Conservation (phyloP, 2,888 invertebrate species). For the Scaptomyza reducta region DNA sequence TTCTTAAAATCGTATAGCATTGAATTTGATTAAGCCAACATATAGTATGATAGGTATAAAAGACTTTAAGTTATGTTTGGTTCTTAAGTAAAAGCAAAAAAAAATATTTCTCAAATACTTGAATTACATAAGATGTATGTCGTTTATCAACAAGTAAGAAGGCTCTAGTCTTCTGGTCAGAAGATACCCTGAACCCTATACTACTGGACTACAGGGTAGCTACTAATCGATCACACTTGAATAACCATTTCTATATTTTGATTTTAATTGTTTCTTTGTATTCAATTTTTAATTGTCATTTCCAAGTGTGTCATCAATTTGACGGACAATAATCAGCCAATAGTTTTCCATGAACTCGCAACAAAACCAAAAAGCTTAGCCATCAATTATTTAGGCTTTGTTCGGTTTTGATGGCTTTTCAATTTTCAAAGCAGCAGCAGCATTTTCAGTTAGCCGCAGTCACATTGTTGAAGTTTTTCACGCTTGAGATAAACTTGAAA, state of each 20-base stretch:
- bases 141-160: too few relatives aligned
- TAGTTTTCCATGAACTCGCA: slow-evolving; percentile 38
- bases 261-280: not conserved
- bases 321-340: slow-evolving; percentile 18
- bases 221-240: not conserved
- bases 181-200: too few relatives aligned
- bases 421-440: slow-evolving; percentile 17
- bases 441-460: not conserved
- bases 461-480: slow-evolving; percentile 41
- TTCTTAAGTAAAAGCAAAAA: too few relatives aligned
- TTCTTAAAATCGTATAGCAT: too few relatives aligned
- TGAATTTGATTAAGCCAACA: too few relatives aligned
- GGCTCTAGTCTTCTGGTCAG: too few relatives aligned
- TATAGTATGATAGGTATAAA: too few relatives aligned
- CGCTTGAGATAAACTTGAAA: slow-evolving; percentile 64
- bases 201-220: slow-evolving; percentile 10
- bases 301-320: slow-evolving; percentile 41
- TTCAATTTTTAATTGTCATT: slow-evolving; percentile 5
- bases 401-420: slow-evolving; percentile 24
- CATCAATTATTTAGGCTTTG: slow-evolving; percentile 34
- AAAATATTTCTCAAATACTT: too few relatives aligned
- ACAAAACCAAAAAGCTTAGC: slow-evolving; percentile 15
- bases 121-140: too few relatives aligned
- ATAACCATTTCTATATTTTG: slow-evolving; percentile 1
- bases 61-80: too few relatives aligned